phyloP scores from a whole-genome alignment of 1,140 invertebrate species.

The Drosophila pachea region DNA sequence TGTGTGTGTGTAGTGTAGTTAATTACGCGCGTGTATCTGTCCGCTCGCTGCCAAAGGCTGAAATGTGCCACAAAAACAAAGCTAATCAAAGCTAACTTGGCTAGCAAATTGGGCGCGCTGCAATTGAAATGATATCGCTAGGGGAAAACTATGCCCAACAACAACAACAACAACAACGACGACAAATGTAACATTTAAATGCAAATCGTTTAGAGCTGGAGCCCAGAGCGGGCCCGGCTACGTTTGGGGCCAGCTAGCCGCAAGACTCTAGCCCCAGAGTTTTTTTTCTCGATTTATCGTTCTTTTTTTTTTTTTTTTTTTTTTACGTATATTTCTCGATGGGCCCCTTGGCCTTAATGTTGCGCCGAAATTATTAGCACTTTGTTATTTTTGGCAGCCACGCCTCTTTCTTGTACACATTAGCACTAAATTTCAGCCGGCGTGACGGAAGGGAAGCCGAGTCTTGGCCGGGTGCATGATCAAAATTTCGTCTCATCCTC shows the following conservation, averaged over 20 bases:
- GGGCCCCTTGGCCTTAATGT: slow-evolving; percentile 54
- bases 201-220: slow-evolving; percentile 37
- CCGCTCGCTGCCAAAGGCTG: slow-evolving; percentile 27
- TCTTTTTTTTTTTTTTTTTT: no score
- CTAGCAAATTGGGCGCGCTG: slow-evolving; percentile 30
- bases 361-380: slow-evolving; percentile 70
- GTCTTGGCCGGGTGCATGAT: neutral
- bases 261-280: slow-evolving; percentile 22
- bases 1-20: slow-evolving; percentile 44
- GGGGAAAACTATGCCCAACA: slow-evolving; percentile 1
- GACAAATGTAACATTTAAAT: slow-evolving; percentile 18
- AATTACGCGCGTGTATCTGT: slow-evolving; percentile 68
- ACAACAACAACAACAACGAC: slow-evolving; percentile 11
- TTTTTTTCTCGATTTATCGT: no score
- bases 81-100: slow-evolving; percentile 37
- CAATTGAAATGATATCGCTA: slow-evolving; percentile 23
- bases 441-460: neutral
- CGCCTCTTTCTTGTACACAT: slow-evolving; percentile 73
- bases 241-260: slow-evolving; percentile 7
- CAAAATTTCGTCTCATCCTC: slow-evolving; percentile 6
- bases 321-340: slow-evolving; percentile 27
- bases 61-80: slow-evolving; percentile 19
- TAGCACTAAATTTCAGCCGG: slow-evolving; percentile 54
- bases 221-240: neutral
- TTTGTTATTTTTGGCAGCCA: slow-evolving; percentile 66